These are phyloP conservation scores for Oxystoma pomonae DNA, from an alignment of 2,888 invertebrate genomes.

Conservation along the genomic window DNA sequence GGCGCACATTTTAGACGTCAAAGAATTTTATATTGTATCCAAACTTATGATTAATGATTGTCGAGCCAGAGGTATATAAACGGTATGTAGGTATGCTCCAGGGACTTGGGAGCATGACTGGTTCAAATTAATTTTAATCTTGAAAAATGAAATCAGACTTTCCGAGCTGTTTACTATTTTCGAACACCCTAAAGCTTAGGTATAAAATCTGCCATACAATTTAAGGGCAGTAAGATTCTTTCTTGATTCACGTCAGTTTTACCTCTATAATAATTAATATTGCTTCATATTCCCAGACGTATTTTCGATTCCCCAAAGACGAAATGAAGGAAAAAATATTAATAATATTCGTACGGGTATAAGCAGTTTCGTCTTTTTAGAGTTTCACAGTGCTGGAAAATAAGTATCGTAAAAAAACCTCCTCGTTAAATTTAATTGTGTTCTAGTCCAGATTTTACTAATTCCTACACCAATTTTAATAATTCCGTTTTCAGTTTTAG, in stretches of 20 bases:
- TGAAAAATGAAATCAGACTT: conserved; percentile 37
- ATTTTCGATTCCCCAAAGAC: not conserved
- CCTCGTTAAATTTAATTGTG: too few species aligned
- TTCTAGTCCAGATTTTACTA: too few species aligned
- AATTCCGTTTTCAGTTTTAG: too few species aligned
- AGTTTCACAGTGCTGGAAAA: too few species aligned
- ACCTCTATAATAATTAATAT: not conserved
- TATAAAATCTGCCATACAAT: not conserved
- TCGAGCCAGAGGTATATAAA: conserved; percentile 20
- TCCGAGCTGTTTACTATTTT: not conserved
- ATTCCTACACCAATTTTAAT: too few species aligned
- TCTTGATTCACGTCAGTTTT: not conserved
- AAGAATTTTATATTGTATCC: conserved; percentile 47
- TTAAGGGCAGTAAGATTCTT: not conserved
- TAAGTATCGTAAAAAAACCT: too few species aligned
- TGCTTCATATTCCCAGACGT: not conserved
- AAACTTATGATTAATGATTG: conserved; percentile 48
- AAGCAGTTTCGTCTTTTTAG: too few species aligned
- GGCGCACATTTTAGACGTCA: conserved; percentile 46
- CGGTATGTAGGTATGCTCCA: conserved; percentile 39
- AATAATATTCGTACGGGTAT: too few species aligned
- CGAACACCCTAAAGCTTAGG: not conserved
- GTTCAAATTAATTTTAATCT: conserved; percentile 37
- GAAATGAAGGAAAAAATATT: too few species aligned
- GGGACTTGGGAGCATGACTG: conserved; percentile 44